A percentile compares a stretch with the other conserved stretches of the same genome.
These are phyloP conservation scores for Pygoscelis adeliae DNA, from an alignment of 2,113 vertebrate species.

Conservation along the genomic window DNA sequence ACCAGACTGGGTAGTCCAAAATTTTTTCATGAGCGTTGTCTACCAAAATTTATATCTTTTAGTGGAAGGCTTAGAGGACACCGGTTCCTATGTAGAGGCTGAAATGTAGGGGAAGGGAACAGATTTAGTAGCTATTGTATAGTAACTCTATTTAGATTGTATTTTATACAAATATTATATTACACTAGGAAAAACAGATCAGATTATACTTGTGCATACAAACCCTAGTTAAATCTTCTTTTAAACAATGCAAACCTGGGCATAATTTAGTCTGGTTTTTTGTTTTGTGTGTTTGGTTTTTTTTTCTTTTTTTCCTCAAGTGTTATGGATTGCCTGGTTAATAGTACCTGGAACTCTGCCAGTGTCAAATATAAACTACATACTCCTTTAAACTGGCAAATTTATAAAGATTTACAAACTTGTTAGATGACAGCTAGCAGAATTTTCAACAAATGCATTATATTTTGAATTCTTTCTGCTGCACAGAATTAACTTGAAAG, in stretches of 20 bases:
- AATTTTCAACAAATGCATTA: background rate
- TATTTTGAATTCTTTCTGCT: slow-evolving; percentile 2
- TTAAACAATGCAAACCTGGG: background rate
- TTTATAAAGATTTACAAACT: background rate
- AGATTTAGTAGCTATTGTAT: background rate
- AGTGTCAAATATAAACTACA: background rate
- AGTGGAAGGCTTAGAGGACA: background rate
- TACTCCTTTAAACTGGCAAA: background rate
- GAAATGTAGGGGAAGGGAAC: background rate
- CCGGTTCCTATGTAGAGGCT: background rate
- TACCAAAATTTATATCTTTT: background rate
- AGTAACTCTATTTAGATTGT: background rate
- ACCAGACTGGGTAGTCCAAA: background rate
- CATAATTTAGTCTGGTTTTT: background rate
- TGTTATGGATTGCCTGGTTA: background rate
- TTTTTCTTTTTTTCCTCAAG: background rate
- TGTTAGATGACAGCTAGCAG: background rate
- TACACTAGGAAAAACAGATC: background rate
- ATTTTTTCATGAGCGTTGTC: background rate
- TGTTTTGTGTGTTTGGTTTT: background rate
- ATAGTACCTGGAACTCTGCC: background rate
- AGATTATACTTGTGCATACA: background rate
- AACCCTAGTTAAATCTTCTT: background rate
- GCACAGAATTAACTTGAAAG: background rate
- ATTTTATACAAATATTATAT: background rate